Percentiles rank a stretch among this genome's conserved stretches.
Evolutionary conservation across 1,140 invertebrate species (phyloP).

Genomic region (Drosophila watanabei): DNA sequence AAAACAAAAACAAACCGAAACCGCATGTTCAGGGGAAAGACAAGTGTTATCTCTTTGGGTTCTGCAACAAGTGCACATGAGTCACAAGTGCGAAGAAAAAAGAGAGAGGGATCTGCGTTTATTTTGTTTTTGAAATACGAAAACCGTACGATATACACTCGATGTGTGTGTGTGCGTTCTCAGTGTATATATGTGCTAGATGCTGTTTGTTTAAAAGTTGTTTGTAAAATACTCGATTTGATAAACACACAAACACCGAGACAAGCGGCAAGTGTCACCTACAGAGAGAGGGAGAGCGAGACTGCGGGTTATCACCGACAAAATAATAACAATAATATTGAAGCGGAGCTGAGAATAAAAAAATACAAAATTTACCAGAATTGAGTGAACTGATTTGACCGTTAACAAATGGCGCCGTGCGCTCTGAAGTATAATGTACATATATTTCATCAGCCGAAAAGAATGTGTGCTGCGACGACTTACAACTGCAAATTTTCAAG

Average conservation of each 20-base stretch:
- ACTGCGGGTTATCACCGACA: conserved; percentile 67
- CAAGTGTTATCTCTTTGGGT: conserved; percentile 69
- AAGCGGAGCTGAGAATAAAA: conserved; percentile 32
- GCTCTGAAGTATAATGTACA: neutral
- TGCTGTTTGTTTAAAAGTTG: conserved; percentile 57
- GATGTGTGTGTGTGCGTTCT: conserved; percentile 13
- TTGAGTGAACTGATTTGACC: conserved; percentile 60
- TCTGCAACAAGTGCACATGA: conserved; percentile 81
- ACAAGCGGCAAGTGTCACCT: conserved; percentile 55
- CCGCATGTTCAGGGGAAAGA: conserved; percentile 46
- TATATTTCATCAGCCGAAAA: conserved; percentile 16
- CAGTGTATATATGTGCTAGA: conserved; percentile 15
- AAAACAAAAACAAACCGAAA: conserved; percentile 51
- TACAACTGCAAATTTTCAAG: conserved; percentile 10
- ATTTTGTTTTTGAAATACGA: conserved; percentile 66
- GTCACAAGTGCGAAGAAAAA: conserved; percentile 50
- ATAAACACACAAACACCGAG: conserved; percentile 44
- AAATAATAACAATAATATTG: conserved; percentile 61
- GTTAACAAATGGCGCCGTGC: conserved; percentile 52
- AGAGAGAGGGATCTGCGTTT: conserved; percentile 62
- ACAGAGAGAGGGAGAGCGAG: conserved; percentile 32
- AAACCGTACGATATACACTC: conserved; percentile 29
- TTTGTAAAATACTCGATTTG: conserved; percentile 57
- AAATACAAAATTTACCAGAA: conserved; percentile 20
- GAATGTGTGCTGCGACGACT: conserved; percentile 8